Evolutionary conservation across 2,113 vertebrate species (phyloP).

Genomic region (Paramormyrops kingsleyae): DNA sequence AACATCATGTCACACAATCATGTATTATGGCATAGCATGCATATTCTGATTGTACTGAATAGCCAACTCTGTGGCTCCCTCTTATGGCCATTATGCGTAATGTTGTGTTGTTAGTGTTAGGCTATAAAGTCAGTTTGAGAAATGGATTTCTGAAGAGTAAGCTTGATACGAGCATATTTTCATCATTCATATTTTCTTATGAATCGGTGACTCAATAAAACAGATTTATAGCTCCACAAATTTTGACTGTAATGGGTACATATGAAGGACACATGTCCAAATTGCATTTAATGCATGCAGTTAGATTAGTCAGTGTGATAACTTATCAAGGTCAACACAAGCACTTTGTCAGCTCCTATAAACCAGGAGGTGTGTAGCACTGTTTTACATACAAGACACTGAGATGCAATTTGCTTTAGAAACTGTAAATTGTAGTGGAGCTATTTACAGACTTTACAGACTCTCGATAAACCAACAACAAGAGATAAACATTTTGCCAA

Average conservation of each 20-base stretch:
- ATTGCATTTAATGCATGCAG: background rate
- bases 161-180: background rate
- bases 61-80: conserved; percentile 1
- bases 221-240: background rate
- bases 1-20: background rate
- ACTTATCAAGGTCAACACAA: background rate
- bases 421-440: background rate
- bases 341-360: background rate
- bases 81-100: conserved; percentile 7
- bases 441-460: background rate
- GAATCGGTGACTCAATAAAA: background rate
- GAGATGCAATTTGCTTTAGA: background rate
- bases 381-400: background rate
- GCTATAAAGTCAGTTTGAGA: background rate
- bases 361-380: background rate
- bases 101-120: background rate
- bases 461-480: background rate
- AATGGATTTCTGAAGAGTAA: background rate
- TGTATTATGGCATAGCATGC: background rate
- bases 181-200: background rate
- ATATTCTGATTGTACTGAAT: background rate
- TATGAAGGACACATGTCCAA: background rate
- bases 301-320: background rate
- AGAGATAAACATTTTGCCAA: background rate
- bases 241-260: background rate